Evolutionary conservation across 2,888 invertebrate species (phyloP), one percentile per base, ranked within the genome.

Genomic region (Cerceris ruficornis): DNA sequence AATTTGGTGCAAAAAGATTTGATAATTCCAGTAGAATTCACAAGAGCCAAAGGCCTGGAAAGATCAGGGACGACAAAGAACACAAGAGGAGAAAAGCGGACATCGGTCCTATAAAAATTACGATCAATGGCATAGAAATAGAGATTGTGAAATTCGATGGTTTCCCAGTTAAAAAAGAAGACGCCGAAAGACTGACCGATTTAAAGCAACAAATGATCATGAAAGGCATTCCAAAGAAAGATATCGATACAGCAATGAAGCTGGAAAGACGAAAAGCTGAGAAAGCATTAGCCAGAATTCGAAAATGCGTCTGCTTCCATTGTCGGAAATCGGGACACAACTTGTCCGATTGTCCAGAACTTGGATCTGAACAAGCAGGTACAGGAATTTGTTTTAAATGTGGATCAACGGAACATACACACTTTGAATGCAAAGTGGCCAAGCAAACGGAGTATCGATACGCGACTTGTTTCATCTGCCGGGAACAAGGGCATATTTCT

Each of bases 391-490:
- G 98, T 89, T 98, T 96, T 89, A 97, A 97, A 92, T 98, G 98
- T 92, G 98, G 98, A 0, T 97, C 97, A 0, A 96, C 96, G 6
- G 98, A 98, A 90, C 98, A 98, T 89, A 95, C 95, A 11, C 95
- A 96, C 87, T 95, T 95, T 89, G 95, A 96, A 88, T 96, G 96
- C 87, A 95, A 95, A 93, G 95, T 96, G 0, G 94, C 94, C 49
- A 94, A 93, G 83, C 94, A 94, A 54, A 94, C 95, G 77, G 95
- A 95, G 73, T 97, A 95, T 88, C 95, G 96, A 89, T 97, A 95
- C 93, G 98, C 98, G 0, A 95, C 95, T 69, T 98, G 98, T 92
- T 98, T 98, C 89, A 96, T 98, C 83, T 98, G 98, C 91, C 95
- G 95, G 69, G 95, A 98, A 92, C 95, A 95, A 92, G 98, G 98